Evolutionary conservation across 2,888 invertebrate species (phyloP), one percentile per base, ranked within the genome.

Genomic region (Beris morrisii): DNA sequence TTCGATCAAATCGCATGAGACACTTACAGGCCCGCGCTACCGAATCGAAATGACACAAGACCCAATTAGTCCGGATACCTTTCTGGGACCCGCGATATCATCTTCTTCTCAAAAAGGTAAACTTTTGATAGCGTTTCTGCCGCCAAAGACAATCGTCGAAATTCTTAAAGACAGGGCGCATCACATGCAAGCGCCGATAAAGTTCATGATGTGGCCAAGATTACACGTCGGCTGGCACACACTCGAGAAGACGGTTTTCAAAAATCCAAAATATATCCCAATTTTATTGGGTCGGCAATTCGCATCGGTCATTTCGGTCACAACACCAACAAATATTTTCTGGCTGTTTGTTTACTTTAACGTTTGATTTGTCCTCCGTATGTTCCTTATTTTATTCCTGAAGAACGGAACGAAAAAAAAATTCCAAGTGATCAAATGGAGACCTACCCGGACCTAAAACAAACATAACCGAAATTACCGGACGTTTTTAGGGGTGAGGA

Each of bases 111-210:
- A 5, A 9, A 38, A 5, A 38, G 59, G 30, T 32, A 59, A 59
- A 48, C 31, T 45, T 59, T 52, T 38, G 59, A 32, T 55, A 48
- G 32, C 32, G 65, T 32, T 43, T 48, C 11, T 53, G 55, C 55
- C 67, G 65, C 55, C 58, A 65, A 59, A 55, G 59, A 55, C 53
- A 65, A 64, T 65, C 59, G 59, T 55, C 46, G 55, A 59, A 67
- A 58, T 58, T 55, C 65, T 58, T 67, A 67, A 64, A 45, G 59
- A 65, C 64, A 67, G 64, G 59, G 64, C 67, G 59, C 67, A 65
- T 15, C 57, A 38, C 52, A 50, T 61, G 61, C 61, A 61, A 61
- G 13, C 43, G 4, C 38, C 22, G 52, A 52, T 61, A 50, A 52
- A 61, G 50, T 50, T 59, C 50, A 56, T 43, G 55, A 15, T 7